phyloP scores from a whole-genome alignment of 2,888 invertebrate genomes.

The Cephus sareptanus region DNA sequence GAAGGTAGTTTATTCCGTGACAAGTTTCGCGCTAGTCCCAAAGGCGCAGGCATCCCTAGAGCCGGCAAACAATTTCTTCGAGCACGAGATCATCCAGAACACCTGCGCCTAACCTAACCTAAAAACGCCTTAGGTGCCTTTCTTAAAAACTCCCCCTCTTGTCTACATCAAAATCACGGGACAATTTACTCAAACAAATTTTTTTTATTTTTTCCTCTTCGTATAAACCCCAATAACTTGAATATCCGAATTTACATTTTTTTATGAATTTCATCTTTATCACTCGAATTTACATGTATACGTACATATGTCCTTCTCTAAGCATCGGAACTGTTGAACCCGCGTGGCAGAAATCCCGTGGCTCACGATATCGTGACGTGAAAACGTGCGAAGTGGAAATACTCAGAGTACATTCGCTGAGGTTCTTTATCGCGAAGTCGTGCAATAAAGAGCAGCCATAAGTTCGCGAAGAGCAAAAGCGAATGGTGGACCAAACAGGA shows the following conservation, averaged over 20 bases:
- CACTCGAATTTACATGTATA: not conserved
- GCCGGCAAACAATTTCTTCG: not conserved
- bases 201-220: not conserved
- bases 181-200: no score
- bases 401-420: not conserved
- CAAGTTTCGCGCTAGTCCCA: slow-evolving; percentile 42
- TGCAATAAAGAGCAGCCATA: not conserved
- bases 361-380: not conserved
- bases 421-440: not conserved
- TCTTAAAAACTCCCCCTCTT: not conserved
- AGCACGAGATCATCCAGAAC: no score
- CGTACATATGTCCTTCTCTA: not conserved
- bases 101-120: no score
- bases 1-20: slow-evolving; percentile 41
- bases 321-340: not conserved
- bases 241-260: no score
- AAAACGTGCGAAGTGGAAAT: not conserved
- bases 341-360: not conserved
- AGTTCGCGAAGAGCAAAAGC: not conserved
- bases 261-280: not conserved
- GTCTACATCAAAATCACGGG: not conserved
- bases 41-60: slow-evolving; percentile 30
- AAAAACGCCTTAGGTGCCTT: not conserved
- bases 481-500: slow-evolving; percentile 33
- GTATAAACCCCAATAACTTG: not conserved